Base-by-base conservation (phyloP, 2,113 vertebrate genomes). In the Murina feae region DNA sequence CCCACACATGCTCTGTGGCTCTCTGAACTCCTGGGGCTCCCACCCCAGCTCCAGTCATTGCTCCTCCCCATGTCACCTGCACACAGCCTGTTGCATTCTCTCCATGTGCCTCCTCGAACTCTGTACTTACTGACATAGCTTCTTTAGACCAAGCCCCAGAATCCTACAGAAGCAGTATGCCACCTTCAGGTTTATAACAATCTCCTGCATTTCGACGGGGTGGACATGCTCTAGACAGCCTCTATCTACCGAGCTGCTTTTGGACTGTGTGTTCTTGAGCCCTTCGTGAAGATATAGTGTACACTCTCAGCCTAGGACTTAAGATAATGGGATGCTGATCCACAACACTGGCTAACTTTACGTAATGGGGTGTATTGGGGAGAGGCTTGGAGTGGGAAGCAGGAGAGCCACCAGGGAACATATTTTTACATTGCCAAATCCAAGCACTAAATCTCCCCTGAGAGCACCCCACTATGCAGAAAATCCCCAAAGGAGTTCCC, bases 221-320 rank as follows among this genome's bases (percentile, higher is more conserved):
- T 0, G 8, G 4, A 1, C 17, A 0, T 8, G 0, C 28, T 23
- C 9, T 5, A n/a, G 63, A 35, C 6, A 21, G 1, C 23, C 21
- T 13, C 18, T 53, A 28, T 42, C 21, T 8, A 7, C 25, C 49
- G 30, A 35, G 30, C 2, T 42, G 9, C 32, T 9, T 47, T 17
- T 6, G 8, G 13, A 18, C 11, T 0, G 1, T 21, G 4, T 25
- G 74, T 9, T 68, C 39, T 3, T 25, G 32, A 47, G 49, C 3
- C 4, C 8, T 23, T 10, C 18, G 14, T 55, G 65, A 35, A 11
- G 30, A 44, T 37, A 51, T 1, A 4, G 20, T 5, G 9, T 28
- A 1, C 9, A 2, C 6, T 68, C 25, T 49, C 28, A 32, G 9
- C 14, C 10, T 28, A 87, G 84, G 35, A 13, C 47, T n/a, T 7